A percentile compares a stretch with the other conserved stretches of the same genome.
Conservation (phyloP, 2,888 invertebrate genomes). For the Sturmia bella region DNA sequence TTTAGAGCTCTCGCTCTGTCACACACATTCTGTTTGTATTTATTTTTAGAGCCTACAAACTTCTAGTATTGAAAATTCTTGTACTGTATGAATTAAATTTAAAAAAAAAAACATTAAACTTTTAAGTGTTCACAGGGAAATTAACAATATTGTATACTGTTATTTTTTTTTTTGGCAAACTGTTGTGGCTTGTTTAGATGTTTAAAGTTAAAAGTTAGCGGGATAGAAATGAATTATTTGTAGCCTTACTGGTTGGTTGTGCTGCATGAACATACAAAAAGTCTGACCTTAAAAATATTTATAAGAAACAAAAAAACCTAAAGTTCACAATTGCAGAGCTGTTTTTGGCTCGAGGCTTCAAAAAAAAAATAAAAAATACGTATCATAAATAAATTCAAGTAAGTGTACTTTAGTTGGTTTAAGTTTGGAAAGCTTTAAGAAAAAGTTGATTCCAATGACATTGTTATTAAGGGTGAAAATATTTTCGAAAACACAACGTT, state of each 20-base stretch:
- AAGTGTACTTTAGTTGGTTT: no score
- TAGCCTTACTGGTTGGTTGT: neutral
- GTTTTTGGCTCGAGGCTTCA: neutral
- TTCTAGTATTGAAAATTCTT: neutral
- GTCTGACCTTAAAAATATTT: slow-evolving; percentile 4
- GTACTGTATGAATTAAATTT: slow-evolving; percentile 12
- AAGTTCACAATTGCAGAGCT: neutral
- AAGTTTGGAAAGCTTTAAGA: no score
- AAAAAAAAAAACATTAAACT: neutral
- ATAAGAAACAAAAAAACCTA: neutral
- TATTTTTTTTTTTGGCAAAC: slow-evolving; percentile 6
- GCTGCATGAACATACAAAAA: neutral
- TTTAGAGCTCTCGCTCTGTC: no score
- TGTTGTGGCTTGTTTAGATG: neutral
- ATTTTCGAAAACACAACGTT: no score
- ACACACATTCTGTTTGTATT: no score
- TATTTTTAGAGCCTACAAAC: no score
- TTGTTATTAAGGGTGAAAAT: no score
- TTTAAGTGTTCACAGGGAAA: neutral
- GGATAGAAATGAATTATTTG: neutral
- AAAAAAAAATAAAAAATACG: no score
- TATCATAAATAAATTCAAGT: no score
- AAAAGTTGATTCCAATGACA: no score
- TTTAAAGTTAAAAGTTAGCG: slow-evolving; percentile 10
- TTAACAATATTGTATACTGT: neutral